Base-by-base conservation (phyloP, 1,140 invertebrate genomes). In the Gryon sp. region DNA sequence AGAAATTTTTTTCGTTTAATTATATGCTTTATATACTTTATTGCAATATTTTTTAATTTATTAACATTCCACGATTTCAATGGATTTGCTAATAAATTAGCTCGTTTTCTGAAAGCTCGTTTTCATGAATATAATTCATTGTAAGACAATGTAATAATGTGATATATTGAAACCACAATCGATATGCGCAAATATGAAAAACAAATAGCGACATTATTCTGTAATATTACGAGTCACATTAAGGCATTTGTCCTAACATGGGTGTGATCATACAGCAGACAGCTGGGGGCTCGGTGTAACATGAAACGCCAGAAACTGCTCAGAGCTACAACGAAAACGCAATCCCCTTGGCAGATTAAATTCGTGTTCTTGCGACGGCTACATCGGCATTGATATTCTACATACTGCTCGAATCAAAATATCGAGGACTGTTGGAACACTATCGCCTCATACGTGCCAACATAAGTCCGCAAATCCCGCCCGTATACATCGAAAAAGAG, bases 261-360 rank as follows among this genome's bases (percentile, higher is more conserved):
- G 12, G 41, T 68, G 65, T 63, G 69, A 76, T 69, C 50, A 69
- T 69, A 62, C 50, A 59, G 22, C 26, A 59, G 59, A 57, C 63
- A 57, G 38, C 22, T 30, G 22, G 16, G n/a, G n/a, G 12, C 24
- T 63, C 50, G 8, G 41, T 50, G 59, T 63, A 76, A 76, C 63
- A 63, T 50, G 57, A 55, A 68, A 75, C 53, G 53, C 38, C 15
- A 43, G 50, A 68, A 75, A 68, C 40, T n/a, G 52, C 57, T 62
- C 57, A 24, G 18, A 57, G 40, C 36, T 69, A 69, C 57, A 65
- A 26, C 26, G 48, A 76, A 69, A 76, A 69, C 40, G 50, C 63
- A 76, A 69, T 76, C 46, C 63, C 45, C 57, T 69, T 69, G 73
- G 73, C 50, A 76, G 65, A 76, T 76, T 76, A 76, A 69, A 76